These are phyloP conservation scores for Nemapogon koenigi DNA, from an alignment of 2,888 invertebrate species.

Conservation along the genomic window DNA sequence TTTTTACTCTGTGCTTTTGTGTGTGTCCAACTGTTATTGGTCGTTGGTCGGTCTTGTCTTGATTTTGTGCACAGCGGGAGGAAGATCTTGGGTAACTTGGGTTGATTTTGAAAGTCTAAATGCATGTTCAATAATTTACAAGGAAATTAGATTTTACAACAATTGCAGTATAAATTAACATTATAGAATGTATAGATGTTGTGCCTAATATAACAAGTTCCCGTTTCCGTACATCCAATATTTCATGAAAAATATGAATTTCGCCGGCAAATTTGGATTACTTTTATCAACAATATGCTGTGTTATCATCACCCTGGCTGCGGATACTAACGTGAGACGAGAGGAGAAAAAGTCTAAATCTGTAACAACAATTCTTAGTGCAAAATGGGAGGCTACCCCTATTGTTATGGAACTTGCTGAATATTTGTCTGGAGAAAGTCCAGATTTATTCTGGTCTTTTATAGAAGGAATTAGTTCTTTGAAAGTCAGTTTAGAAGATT, in stretches of 20 bases:
- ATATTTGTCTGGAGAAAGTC: slow-evolving; percentile 81
- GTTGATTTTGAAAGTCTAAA: background rate
- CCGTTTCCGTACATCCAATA: too few relatives aligned
- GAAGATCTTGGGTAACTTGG: too few relatives aligned
- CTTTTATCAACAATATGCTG: slow-evolving; percentile 19
- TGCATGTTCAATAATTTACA: background rate
- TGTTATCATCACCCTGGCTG: slow-evolving; percentile 23
- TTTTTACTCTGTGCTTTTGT: background rate
- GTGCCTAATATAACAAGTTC: too few relatives aligned
- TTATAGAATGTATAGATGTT: too few relatives aligned
- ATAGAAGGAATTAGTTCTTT: slow-evolving; percentile 72
- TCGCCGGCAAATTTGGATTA: slow-evolving; percentile 35
- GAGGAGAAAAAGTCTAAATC: slow-evolving; percentile 73
- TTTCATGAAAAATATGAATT: slow-evolving; percentile 35
- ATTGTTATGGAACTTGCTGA: slow-evolving; percentile 90
- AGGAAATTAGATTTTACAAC: background rate
- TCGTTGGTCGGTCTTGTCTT: slow-evolving; percentile 18
- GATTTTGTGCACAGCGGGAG: too few relatives aligned
- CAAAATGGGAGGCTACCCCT: slow-evolving; percentile 95
- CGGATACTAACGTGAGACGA: slow-evolving; percentile 31
- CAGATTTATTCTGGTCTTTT: slow-evolving; percentile 83
- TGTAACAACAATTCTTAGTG: slow-evolving; percentile 86
- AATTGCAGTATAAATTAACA: too few relatives aligned
- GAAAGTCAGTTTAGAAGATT: slow-evolving; percentile 63
- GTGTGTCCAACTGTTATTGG: slow-evolving; percentile 55